Base-by-base conservation (phyloP, 2,888 invertebrate genomes). In the Anagyrus pseudococci region DNA sequence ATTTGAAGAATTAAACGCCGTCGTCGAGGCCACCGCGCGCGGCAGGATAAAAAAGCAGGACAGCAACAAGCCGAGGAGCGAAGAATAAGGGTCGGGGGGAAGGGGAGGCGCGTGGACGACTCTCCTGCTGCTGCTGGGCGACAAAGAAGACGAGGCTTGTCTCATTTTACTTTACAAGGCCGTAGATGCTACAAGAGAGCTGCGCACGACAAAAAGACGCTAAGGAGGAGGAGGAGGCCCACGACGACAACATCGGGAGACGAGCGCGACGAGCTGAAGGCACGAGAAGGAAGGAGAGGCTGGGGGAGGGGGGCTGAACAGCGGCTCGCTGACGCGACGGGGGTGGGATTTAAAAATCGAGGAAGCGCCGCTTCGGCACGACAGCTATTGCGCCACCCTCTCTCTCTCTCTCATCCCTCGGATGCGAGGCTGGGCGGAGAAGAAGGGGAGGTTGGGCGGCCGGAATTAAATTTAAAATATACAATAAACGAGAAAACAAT, bases 381-480 rank as follows among this genome's bases (percentile, higher is more conserved):
- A 80, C 80, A 80, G 80, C 78, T 80, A 80, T 80, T 80, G 79
- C 79, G 66, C 66, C 62, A 47, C 62, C 67, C 60, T 56, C 29
- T 65, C 64, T 49, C 41, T 64, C 50, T 66, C 58, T 57, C 69
- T 67, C 60, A 50, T 63, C 58, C 61, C 66, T 64, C 67, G 66
- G n/a, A n/a, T n/a, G n/a, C n/a, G n/a, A n/a, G n/a, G n/a, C n/a
- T n/a, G n/a, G n/a, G n/a, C n/a, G n/a, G n/a, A n/a, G n/a, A n/a
- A n/a, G n/a, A n/a, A n/a, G n/a, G n/a, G n/a, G n/a, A n/a, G n/a
- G n/a, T n/a, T n/a, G n/a, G n/a, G n/a, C n/a, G n/a, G n/a, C n/a
- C n/a, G n/a, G 76, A 80, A 79, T 79, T 79, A 79, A 80, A 80
- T 79, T 73, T 78, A 77, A 79, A 78, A 80, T 80, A 80, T 80